Evolutionary conservation across 92 coral and sea anemone species (phyloP).

Genomic region (Virgularia gustaviana): DNA sequence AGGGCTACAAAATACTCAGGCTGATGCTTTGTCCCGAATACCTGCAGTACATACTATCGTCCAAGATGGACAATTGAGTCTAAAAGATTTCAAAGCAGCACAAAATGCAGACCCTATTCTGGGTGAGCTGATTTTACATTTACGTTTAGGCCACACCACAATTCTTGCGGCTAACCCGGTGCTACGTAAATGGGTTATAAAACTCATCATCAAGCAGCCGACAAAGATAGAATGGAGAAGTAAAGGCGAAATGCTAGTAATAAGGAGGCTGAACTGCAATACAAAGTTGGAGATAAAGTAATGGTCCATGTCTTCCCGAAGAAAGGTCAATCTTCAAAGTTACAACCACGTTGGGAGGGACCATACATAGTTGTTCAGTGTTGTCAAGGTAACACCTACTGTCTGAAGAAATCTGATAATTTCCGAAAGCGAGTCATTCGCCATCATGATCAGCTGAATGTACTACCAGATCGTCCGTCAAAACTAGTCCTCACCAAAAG

Average conservation of each 20-base stretch:
- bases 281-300: constrained; percentile 44
- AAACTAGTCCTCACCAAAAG: constrained; percentile 3
- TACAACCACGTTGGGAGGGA: constrained; percentile 42
- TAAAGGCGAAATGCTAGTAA: constrained; percentile 11
- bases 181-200: constrained; percentile 22
- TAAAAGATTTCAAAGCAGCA: constrained; percentile 29
- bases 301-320: constrained; percentile 44
- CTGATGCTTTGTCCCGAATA: constrained; percentile 49
- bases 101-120: constrained; percentile 46
- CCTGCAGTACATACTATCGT: constrained; percentile 29
- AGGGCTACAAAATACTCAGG: constrained; percentile 48
- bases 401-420: constrained; percentile 34
- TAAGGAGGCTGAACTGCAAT: constrained; percentile 7
- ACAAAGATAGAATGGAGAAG: constrained; percentile 9
- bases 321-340: constrained; percentile 41
- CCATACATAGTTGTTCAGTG: constrained; percentile 50
- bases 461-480: constrained; percentile 18
- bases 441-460: constrained; percentile 49
- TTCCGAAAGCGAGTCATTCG: constrained; percentile 39
- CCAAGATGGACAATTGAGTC: too few relatives aligned
- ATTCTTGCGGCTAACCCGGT: constrained; percentile 8
- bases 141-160: not conserved
- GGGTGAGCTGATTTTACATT: not conserved
- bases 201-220: constrained; percentile 22
- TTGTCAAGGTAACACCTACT: constrained; percentile 43